These are phyloP conservation scores for Rhingia rostrata DNA, from an alignment of 2,888 invertebrate genomes.

Conservation along the genomic window DNA sequence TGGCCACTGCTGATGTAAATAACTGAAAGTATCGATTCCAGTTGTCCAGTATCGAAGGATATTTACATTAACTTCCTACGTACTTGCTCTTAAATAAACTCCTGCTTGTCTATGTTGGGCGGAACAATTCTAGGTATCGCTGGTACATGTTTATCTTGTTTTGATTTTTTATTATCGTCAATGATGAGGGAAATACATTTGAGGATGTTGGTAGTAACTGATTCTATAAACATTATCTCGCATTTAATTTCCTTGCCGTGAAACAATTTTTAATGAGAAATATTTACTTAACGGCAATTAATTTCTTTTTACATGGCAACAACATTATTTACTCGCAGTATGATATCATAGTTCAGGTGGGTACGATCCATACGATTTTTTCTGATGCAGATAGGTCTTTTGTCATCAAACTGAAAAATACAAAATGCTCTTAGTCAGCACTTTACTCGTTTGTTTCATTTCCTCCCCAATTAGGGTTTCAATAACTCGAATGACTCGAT, in stretches of 20 bases:
- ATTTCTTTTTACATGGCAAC: too few relatives aligned
- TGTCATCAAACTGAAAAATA: too few relatives aligned
- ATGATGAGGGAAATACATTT: neutral
- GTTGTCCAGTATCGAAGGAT: neutral
- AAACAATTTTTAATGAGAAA: too few relatives aligned
- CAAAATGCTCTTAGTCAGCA: neutral
- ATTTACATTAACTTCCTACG: neutral
- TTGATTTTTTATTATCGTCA: neutral
- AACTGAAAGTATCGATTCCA: neutral
- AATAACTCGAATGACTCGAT: neutral
- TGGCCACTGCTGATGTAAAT: neutral
- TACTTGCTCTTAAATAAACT: neutral
- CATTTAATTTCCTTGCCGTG: too few relatives aligned
- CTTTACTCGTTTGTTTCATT: neutral
- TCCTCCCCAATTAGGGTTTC: slow-evolving; percentile 10
- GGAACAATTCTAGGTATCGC: neutral
- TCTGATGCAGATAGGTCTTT: too few relatives aligned
- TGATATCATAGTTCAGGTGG: too few relatives aligned
- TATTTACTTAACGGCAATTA: too few relatives aligned
- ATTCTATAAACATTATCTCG: too few relatives aligned
- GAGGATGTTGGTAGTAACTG: too few relatives aligned
- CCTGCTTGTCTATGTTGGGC: neutral
- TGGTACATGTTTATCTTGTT: neutral
- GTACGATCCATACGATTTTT: too few relatives aligned
- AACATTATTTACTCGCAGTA: too few relatives aligned